A percentile compares a stretch with the other conserved stretches of the same genome.
phyloP scores from a whole-genome alignment of 2,113 vertebrate species.

The Mastomys natalensis region DNA sequence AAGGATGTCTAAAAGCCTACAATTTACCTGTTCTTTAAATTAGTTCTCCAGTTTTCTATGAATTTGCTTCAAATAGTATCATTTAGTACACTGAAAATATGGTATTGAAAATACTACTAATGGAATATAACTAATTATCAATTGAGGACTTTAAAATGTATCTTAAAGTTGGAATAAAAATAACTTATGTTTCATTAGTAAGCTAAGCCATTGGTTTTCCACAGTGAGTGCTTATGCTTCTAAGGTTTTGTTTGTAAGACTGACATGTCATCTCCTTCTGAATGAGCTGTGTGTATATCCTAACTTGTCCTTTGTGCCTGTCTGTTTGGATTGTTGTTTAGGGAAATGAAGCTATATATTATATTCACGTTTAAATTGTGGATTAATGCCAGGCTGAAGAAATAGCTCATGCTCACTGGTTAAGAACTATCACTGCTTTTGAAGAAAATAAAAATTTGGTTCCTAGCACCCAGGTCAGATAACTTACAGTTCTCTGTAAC shows the following conservation, averaged over 20 bases:
- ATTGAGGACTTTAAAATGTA: background rate
- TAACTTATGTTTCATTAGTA: background rate
- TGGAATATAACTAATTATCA: background rate
- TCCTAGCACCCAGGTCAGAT: no score
- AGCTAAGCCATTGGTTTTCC: background rate
- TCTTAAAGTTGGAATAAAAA: conserved; percentile 12
- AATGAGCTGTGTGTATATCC: no score
- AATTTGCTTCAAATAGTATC: background rate
- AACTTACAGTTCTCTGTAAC: background rate
- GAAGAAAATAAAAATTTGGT: no score
- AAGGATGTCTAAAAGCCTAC: no score
- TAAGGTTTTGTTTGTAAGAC: background rate
- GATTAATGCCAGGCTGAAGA: background rate
- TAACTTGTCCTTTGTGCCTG: background rate
- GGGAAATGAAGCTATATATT: background rate
- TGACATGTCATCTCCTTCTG: background rate
- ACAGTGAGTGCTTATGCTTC: background rate
- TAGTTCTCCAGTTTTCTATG: background rate
- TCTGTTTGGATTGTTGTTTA: background rate
- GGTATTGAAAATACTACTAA: background rate
- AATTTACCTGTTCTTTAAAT: background rate
- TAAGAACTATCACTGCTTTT: no score
- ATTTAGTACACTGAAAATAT: background rate
- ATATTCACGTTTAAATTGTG: background rate
- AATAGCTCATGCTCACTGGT: no score